phyloP scores from a whole-genome alignment of 2,113 vertebrate genomes.

The Xyliphius kryptos region DNA sequence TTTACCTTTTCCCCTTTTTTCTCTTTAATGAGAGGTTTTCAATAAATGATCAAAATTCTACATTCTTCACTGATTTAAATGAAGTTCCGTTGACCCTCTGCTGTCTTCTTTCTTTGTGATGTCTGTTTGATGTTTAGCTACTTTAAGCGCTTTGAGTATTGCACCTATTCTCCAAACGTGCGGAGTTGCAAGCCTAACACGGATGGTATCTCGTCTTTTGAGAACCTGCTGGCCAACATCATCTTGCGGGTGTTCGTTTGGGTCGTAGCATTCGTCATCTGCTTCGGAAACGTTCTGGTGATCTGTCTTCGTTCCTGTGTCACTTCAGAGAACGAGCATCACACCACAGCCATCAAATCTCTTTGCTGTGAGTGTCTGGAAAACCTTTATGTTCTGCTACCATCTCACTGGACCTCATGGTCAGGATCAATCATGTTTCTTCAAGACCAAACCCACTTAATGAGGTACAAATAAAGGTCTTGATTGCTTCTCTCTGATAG shows the following conservation, averaged over 20 bases:
- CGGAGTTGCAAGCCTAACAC: conserved; percentile 62
- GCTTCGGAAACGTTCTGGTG: conserved; percentile 57
- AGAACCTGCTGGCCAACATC: conserved; percentile 60
- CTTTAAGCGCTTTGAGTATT: conserved; percentile 60
- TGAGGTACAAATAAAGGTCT: too few species aligned
- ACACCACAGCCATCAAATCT: conserved; percentile 58
- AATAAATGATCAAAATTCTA: too few species aligned
- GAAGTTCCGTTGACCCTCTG: background rate
- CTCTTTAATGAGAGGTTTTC: too few species aligned
- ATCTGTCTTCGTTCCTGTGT: conserved; percentile 53
- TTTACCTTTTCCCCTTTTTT: too few species aligned
- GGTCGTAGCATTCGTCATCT: conserved; percentile 58
- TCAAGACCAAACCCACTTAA: too few species aligned
- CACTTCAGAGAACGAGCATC: conserved; percentile 45
- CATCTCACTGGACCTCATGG: background rate
- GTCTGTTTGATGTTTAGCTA: conserved; percentile 40
- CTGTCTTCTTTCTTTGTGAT: background rate
- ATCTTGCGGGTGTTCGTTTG: conserved; percentile 56
- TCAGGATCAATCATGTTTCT: too few species aligned
- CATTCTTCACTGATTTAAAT: too few species aligned
- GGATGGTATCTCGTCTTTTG: conserved; percentile 57
- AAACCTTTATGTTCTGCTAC: background rate
- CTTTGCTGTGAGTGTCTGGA: conserved; percentile 59
- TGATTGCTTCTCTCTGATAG: conserved; percentile 28
- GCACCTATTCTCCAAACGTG: conserved; percentile 56